phyloP scores from a whole-genome alignment of 2,888 invertebrate genomes.

The Tryphoninae sp. region DNA sequence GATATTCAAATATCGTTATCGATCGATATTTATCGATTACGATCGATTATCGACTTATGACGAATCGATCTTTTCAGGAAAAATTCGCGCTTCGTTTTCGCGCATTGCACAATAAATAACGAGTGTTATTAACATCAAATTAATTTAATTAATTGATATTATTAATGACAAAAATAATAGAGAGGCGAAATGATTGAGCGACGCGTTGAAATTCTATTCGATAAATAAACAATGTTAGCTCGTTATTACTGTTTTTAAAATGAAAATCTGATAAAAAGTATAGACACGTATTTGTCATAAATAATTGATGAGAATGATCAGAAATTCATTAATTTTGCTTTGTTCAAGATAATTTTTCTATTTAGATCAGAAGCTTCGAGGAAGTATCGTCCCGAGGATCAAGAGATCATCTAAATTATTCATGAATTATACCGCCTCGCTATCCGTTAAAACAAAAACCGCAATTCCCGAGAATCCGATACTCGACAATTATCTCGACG shows the following conservation, averaged over 20 bases:
- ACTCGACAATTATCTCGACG: conserved; percentile 22
- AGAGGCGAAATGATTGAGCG: too few species aligned
- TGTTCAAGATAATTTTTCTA: too few species aligned
- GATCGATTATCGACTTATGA: conserved; percentile 15
- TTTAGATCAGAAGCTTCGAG: not conserved
- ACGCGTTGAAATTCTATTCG: not conserved
- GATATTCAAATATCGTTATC: conserved; percentile 9
- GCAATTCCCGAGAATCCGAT: conserved; percentile 16
- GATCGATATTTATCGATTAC: not conserved
- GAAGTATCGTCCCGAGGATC: conserved; percentile 6
- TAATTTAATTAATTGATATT: too few species aligned
- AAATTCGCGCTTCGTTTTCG: conserved; percentile 49
- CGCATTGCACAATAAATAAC: conserved; percentile 41
- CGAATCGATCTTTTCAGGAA: conserved; percentile 47
- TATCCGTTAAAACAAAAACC: conserved; percentile 29
- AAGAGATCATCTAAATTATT: conserved; percentile 37
- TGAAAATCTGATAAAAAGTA: too few species aligned
- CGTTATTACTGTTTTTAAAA: conserved; percentile 12
- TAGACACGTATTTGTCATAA: too few species aligned
- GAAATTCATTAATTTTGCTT: too few species aligned
- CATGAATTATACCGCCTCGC: conserved; percentile 11
- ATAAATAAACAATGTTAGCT: conserved; percentile 21
- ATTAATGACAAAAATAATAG: too few species aligned
- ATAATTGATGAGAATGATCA: too few species aligned
- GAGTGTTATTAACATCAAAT: too few species aligned